Evolutionary conservation across 2,888 invertebrate species (phyloP).

Genomic region (Azorinus chamasolen): DNA sequence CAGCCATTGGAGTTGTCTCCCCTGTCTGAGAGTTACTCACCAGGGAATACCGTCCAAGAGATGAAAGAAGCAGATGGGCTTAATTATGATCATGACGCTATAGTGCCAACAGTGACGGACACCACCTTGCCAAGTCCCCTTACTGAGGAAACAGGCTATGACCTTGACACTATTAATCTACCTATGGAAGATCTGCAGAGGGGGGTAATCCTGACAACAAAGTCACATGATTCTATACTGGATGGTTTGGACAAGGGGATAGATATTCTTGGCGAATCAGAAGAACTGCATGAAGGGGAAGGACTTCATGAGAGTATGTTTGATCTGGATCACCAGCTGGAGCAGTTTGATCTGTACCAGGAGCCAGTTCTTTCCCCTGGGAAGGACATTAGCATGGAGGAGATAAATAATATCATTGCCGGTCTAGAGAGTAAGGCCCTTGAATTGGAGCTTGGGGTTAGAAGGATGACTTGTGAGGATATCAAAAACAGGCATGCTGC

Average conservation of each 20-base stretch:
- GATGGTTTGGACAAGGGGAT: neutral
- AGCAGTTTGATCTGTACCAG: constrained; percentile 8
- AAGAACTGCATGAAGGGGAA: neutral
- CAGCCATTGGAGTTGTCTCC: too few species aligned
- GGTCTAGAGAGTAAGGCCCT: constrained; percentile 1
- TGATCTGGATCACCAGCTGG: constrained; percentile 2
- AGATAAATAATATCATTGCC: constrained; percentile 9
- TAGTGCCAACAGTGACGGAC: too few species aligned
- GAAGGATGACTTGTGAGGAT: constrained; percentile 35
- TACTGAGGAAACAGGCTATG: too few species aligned
- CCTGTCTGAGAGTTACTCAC: too few species aligned
- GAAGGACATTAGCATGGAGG: neutral
- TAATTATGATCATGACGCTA: too few species aligned
- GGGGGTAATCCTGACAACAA: neutral
- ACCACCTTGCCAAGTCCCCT: too few species aligned
- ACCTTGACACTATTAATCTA: too few species aligned
- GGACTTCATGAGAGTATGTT: neutral
- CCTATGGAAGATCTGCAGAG: neutral
- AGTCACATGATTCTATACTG: neutral
- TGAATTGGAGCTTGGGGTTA: neutral
- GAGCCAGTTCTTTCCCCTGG: neutral
- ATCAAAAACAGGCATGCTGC: constrained; percentile 39
- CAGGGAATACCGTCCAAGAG: too few species aligned
- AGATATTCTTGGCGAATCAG: neutral
- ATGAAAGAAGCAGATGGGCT: too few species aligned